Evolutionary conservation across 2,888 invertebrate genomes (phyloP), one percentile per base, ranked within the genome.

Genomic region (Dryobotodes eremita): DNA sequence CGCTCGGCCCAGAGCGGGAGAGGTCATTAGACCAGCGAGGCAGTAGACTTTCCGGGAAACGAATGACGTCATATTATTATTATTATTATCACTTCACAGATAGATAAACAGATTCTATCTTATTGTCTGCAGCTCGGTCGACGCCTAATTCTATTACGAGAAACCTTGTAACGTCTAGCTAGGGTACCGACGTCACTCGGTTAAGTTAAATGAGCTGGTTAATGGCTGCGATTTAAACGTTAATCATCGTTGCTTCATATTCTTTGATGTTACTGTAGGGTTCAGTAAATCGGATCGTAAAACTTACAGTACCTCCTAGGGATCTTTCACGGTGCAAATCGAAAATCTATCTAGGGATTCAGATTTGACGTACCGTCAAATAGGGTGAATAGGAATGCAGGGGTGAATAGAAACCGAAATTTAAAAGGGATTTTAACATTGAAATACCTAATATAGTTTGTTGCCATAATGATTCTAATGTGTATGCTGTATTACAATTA

Each of bases 151-250:
- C 20, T n/a, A 59, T 75, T 50, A 50, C 15, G 2, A 20, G 23
- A 4, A 72, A 48, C 48, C 20, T 59, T 20, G 57, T 48, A 20
- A 15, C 10, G n/a, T n/a, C 50, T 15, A 42, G 11, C 23, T 53
- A 2, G 17, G 15, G 15, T 55, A 68, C 36, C 42, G 42, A 55
- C 26, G 53, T 31, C 53, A 53, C 17, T 42, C 26, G 36, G 71
- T 48, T 26, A 42, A 55, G 15, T 73, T 74, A 26, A 42, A 42
- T 23, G 26, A 42, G 26, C 74, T 46, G 73, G 26, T 53, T 73
- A 42, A 53, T 42, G 53, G 53, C 10, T 53, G 26, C 26, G 17
- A 13, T 23, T 4, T 42, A 2, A 13, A 26, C 4, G 15, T 50
- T 74, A 23, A 55, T 23, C 42, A 26, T 53, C 1, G 23, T 74